Conservation (phyloP, 2,797 vertebrate genomes). For the Tokudaia muenninki region DNA sequence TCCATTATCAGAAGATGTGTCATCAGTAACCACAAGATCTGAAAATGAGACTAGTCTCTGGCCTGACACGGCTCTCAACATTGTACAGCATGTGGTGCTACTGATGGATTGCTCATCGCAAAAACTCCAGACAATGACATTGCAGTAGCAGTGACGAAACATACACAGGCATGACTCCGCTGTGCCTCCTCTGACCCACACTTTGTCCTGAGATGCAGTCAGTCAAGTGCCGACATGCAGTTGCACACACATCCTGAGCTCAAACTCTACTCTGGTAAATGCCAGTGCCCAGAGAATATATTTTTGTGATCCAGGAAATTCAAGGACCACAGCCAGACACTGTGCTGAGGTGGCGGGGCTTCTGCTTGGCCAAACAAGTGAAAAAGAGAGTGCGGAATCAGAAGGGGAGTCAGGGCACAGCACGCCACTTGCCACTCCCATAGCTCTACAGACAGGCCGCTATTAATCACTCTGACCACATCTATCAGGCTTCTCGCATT, state of each 20-base stretch:
- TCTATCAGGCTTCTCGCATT: constrained; percentile 59
- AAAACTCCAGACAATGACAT: neutral
- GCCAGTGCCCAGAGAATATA: neutral
- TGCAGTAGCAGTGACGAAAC: neutral
- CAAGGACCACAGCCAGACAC: constrained; percentile 32
- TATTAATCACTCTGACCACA: constrained; percentile 66
- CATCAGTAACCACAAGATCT: constrained; percentile 49
- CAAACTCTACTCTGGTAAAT: neutral
- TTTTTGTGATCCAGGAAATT: constrained; percentile 71
- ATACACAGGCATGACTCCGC: neutral
- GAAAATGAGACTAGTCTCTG: constrained; percentile 16
- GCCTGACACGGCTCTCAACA: neutral
- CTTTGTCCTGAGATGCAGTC: constrained; percentile 1
- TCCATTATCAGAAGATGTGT: constrained; percentile 24
- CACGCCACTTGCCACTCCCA: neutral
- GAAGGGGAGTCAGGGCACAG: constrained; percentile 41
- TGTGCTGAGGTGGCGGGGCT: neutral
- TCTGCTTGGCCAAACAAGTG: neutral
- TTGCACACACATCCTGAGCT: accelerated
- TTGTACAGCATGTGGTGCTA: neutral
- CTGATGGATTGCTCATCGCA: constrained; percentile 47
- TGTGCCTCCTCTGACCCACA: neutral
- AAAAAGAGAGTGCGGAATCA: constrained; percentile 38
- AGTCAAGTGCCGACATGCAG: neutral
- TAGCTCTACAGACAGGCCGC: constrained; percentile 51